Evolutionary conservation across 2,797 vertebrate species (phyloP).

Genomic region (Eupleurogrammus muticus): DNA sequence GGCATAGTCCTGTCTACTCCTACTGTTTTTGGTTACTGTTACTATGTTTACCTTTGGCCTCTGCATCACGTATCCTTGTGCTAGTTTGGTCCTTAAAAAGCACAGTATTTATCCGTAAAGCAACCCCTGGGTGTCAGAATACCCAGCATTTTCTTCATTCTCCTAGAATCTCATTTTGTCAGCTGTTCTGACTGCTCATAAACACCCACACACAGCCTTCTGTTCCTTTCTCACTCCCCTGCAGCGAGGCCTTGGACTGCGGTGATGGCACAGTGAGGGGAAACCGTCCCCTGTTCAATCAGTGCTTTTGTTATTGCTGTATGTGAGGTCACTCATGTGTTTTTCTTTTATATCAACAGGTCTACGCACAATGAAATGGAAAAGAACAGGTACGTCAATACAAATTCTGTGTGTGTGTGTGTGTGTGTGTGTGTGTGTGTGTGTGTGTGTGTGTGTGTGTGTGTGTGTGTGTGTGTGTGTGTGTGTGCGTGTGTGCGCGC

Average conservation of each 20-base stretch:
- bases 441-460: not conserved
- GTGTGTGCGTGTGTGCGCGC: not conserved
- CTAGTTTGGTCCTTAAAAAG: conserved; percentile 39
- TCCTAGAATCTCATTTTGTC: conserved; percentile 53
- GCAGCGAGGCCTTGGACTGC: conserved; percentile 45
- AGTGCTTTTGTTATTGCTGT: conserved; percentile 27
- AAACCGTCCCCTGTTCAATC: conserved; percentile 35
- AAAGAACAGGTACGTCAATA: conserved; percentile 93
- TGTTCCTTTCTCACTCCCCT: conserved; percentile 41
- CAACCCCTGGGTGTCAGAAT: conserved; percentile 35
- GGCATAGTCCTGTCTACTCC: conserved; percentile 31
- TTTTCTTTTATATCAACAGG: conserved; percentile 81
- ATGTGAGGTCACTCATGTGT: conserved; percentile 44
- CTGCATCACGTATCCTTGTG: conserved; percentile 28
- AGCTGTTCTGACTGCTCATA: conserved; percentile 42
- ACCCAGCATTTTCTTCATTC: conserved; percentile 29
- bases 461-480: not conserved
- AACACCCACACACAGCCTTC: conserved; percentile 60
- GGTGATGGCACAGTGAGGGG: conserved; percentile 24
- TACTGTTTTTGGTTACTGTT: conserved; percentile 81
- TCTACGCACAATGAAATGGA: conserved; percentile 99
- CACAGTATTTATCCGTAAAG: conserved; percentile 24
- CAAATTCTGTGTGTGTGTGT: conserved; percentile 9
- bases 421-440: not conserved
- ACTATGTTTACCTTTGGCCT: conserved; percentile 72